These are phyloP conservation scores for Tyria jacobaeae DNA, from an alignment of 2,888 invertebrate species.

Conservation along the genomic window DNA sequence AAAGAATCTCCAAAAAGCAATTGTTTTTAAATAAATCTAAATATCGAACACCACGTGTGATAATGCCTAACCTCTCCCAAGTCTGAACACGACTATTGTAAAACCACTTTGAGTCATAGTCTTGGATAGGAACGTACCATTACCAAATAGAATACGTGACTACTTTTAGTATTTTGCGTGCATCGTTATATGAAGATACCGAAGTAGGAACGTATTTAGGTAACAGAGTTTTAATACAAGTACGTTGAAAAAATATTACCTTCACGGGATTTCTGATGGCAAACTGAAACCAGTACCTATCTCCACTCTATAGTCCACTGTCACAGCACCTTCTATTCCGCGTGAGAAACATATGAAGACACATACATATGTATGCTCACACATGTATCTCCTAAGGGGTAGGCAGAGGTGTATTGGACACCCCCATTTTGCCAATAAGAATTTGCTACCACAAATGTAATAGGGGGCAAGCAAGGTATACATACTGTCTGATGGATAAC, in stretches of 20 bases:
- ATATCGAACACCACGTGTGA: slow-evolving; percentile 39
- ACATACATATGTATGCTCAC: too few species aligned
- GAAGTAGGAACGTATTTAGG: background rate
- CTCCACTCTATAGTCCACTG: too few species aligned
- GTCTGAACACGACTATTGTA: slow-evolving; percentile 37
- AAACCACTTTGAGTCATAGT: slow-evolving; percentile 29
- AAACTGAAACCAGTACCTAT: too few species aligned
- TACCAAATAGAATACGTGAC: background rate
- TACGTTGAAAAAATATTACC: background rate
- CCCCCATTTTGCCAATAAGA: too few species aligned
- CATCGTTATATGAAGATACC: background rate
- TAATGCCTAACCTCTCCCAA: slow-evolving; percentile 46
- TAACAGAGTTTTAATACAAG: background rate
- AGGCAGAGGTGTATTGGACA: too few species aligned
- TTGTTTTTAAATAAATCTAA: slow-evolving; percentile 33
- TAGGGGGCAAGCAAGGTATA: too few species aligned
- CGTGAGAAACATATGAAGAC: too few species aligned
- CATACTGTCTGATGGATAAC: too few species aligned
- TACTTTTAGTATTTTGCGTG: background rate
- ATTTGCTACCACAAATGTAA: too few species aligned
- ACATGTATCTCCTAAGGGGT: too few species aligned
- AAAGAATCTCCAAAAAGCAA: background rate
- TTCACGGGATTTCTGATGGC: too few species aligned
- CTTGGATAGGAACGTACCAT: slow-evolving; percentile 14
- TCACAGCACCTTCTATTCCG: too few species aligned